These are phyloP conservation scores for Chalcosyrphus nemorum DNA, from an alignment of 2,888 invertebrate species.

Conservation along the genomic window DNA sequence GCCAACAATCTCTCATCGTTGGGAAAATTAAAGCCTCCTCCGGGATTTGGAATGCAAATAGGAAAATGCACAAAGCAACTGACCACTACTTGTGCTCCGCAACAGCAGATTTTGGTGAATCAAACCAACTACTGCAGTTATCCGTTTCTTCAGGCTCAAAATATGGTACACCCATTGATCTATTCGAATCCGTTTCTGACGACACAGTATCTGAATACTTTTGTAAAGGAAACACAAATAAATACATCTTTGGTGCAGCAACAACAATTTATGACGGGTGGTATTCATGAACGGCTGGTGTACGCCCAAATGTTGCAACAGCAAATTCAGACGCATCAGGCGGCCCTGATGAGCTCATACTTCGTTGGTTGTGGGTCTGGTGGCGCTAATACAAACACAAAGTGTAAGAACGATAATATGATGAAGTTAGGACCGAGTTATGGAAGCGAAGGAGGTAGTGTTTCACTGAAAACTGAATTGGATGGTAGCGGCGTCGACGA, in stretches of 20 bases:
- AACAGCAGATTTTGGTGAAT: slow-evolving; percentile 49
- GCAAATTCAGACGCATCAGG: slow-evolving; percentile 69
- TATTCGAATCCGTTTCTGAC: slow-evolving; percentile 76
- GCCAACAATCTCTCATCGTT: not conserved
- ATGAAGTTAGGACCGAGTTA: not conserved
- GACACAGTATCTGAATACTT: slow-evolving; percentile 75
- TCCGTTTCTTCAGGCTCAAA: slow-evolving; percentile 53
- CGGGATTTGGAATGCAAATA: slow-evolving; percentile 21
- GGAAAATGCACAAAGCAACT: slow-evolving; percentile 24
- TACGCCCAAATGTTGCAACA: slow-evolving; percentile 75
- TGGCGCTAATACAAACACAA: not conserved
- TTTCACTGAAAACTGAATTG: not conserved
- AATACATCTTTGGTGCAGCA: slow-evolving; percentile 54
- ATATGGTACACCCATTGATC: slow-evolving; percentile 67
- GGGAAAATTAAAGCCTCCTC: not conserved
- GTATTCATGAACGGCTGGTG: slow-evolving; percentile 74
- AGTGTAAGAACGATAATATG: slow-evolving; percentile 19
- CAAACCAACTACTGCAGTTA: slow-evolving; percentile 47
- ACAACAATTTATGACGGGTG: slow-evolving; percentile 72
- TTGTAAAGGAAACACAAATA: slow-evolving; percentile 74
- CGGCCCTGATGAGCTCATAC: not conserved
- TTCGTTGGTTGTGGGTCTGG: not conserved
- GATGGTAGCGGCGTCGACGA: slow-evolving; percentile 11
- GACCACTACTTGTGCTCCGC: not conserved
- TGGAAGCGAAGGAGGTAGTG: not conserved